Percentiles rank a stretch among this genome's conserved stretches.
phyloP scores from a whole-genome alignment of 2,113 vertebrate species.

The Felis chaus region DNA sequence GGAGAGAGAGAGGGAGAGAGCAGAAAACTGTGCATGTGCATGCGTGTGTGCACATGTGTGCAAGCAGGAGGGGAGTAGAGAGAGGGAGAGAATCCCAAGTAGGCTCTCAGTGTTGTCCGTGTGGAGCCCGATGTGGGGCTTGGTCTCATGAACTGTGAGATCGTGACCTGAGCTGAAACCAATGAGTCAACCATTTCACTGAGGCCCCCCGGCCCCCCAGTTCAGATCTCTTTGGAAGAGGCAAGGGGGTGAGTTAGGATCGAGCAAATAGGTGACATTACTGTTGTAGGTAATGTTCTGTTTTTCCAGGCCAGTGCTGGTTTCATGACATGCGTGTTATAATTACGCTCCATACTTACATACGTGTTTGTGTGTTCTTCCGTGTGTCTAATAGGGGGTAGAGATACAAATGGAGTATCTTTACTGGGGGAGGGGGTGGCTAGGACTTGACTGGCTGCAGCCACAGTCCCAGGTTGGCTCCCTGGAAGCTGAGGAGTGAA shows the following conservation, averaged over 20 bases:
- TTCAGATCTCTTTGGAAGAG: not conserved
- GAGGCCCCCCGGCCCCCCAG: no score
- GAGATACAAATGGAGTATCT: not conserved
- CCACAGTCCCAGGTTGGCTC: accelerated
- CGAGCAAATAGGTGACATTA: not conserved
- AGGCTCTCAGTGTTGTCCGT: no score
- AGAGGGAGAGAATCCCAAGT: no score
- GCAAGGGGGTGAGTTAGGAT: not conserved
- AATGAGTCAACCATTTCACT: no score
- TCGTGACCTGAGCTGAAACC: no score
- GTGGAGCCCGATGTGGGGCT: no score
- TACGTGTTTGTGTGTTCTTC: not conserved
- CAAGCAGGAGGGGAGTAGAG: no score
- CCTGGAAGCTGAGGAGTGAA: not conserved
- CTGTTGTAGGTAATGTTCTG: not conserved
- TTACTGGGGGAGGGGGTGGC: not conserved
- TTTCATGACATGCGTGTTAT: not conserved
- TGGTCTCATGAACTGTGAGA: no score
- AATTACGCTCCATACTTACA: not conserved
- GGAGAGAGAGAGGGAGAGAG: no score
- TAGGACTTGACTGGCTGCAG: not conserved
- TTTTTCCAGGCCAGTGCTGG: not conserved
- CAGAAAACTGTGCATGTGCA: no score
- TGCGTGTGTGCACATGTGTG: no score
- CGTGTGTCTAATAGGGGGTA: not conserved